Conservation (phyloP, 2,113 vertebrate species). For the Stegostoma tigrinum region DNA sequence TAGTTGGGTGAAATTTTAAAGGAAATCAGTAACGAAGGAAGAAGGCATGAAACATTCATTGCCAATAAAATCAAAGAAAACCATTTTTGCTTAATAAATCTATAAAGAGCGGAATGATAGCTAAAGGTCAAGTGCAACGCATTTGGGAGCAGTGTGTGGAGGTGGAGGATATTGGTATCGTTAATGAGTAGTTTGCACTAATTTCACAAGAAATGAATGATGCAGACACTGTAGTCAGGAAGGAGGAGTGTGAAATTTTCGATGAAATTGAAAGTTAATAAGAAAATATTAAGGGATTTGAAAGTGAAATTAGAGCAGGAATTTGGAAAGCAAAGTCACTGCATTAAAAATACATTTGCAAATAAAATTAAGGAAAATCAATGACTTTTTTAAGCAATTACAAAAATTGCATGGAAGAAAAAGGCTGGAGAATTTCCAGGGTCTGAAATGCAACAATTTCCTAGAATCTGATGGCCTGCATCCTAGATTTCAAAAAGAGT, state of each 20-base stretch:
- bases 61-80: not conserved
- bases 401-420: too few relatives aligned
- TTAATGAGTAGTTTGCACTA: not conserved
- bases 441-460: too few relatives aligned
- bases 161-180: not conserved
- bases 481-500: too few relatives aligned
- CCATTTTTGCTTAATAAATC: not conserved
- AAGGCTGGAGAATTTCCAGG: too few relatives aligned
- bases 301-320: not conserved
- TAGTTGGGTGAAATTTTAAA: not conserved
- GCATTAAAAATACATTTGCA: not conserved
- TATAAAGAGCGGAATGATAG: not conserved
- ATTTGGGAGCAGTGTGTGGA: not conserved
- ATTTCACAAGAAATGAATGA: not conserved
- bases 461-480: too few relatives aligned
- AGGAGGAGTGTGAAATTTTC: not conserved
- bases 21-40: not conserved
- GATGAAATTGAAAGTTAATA: not conserved
- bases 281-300: not conserved
- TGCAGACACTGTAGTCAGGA: not conserved
- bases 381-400: too few relatives aligned
- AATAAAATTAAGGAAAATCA: not conserved
- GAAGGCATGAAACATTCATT: not conserved
- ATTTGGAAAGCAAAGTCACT: not conserved
- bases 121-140: not conserved